Conservation (phyloP, 2,888 invertebrate species). For the Marasmarcha lunaedactyla region DNA sequence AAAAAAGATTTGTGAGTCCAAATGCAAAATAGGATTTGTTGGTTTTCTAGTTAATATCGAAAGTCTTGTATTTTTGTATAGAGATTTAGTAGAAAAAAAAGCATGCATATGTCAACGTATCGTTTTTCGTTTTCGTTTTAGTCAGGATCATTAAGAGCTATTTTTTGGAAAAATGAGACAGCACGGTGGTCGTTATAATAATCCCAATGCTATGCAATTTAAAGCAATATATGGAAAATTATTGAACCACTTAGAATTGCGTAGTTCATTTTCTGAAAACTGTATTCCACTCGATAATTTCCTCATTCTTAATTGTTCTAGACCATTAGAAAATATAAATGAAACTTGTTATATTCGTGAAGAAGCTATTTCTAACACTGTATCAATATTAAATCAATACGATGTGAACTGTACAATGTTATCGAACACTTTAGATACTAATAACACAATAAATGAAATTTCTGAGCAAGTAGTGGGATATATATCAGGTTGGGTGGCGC, state of each 20-base stretch:
- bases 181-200: conserved; percentile 15
- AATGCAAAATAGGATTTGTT: conserved; percentile 6
- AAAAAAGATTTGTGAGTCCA: not conserved
- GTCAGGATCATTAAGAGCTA: conserved; percentile 11
- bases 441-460: conserved; percentile 3
- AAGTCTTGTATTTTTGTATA: conserved; percentile 6
- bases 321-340: too few species aligned
- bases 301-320: conserved; percentile 7
- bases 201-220: conserved; percentile 13
- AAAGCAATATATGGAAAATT: conserved; percentile 11
- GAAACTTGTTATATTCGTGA: too few species aligned
- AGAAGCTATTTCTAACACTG: not conserved
- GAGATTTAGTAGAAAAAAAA: conserved; percentile 1
- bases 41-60: conserved; percentile 4
- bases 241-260: conserved; percentile 11
- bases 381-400: conserved; percentile 1
- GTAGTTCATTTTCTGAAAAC: conserved; percentile 12
- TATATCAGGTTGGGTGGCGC: conserved; percentile 7
- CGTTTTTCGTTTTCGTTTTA: conserved; percentile 4
- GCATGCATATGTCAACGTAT: not conserved
- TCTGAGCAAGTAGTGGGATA: conserved; percentile 8
- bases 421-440: conserved; percentile 2
- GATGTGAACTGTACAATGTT: conserved; percentile 6
- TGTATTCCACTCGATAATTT: conserved; percentile 11
- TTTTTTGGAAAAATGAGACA: conserved; percentile 13